Conservation (phyloP, 2,113 vertebrate species). For the Tychaedon coryphoeus region DNA sequence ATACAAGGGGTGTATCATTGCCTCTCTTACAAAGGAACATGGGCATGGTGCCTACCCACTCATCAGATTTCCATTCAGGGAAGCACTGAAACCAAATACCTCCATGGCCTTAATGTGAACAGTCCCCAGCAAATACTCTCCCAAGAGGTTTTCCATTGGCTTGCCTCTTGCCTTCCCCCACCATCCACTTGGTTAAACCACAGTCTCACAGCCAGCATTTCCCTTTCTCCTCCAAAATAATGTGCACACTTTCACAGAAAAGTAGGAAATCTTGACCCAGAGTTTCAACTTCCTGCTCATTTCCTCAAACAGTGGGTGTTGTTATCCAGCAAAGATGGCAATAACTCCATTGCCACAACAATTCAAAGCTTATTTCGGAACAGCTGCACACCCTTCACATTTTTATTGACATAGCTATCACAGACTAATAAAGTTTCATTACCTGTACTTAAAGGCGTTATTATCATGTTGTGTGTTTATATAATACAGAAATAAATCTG, state of each 20-base stretch:
- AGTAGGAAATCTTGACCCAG: background rate
- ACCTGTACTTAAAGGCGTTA: conserved; percentile 1
- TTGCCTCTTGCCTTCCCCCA: background rate
- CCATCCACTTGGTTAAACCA: background rate
- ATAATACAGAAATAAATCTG: conserved; percentile 1
- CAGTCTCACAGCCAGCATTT: accelerated
- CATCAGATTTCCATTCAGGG: background rate
- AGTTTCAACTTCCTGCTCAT: background rate
- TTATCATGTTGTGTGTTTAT: conserved; percentile 1
- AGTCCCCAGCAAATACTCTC: background rate
- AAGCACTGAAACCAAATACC: background rate
- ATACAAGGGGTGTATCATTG: accelerated
- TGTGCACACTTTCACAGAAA: background rate
- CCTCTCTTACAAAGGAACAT: accelerated
- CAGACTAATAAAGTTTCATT: conserved; percentile 53
- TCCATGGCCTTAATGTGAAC: accelerated
- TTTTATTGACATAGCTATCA: conserved; percentile 44
- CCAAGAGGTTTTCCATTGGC: background rate
- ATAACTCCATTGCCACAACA: background rate
- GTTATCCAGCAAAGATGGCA: background rate
- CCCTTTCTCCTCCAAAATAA: background rate
- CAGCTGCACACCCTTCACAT: conserved; percentile 19
- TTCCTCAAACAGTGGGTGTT: background rate
- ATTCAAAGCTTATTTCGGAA: background rate
- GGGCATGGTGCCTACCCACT: too few relatives aligned